Base-by-base conservation (phyloP, 1,140 invertebrate genomes). In the Euglossa dilemma region DNA sequence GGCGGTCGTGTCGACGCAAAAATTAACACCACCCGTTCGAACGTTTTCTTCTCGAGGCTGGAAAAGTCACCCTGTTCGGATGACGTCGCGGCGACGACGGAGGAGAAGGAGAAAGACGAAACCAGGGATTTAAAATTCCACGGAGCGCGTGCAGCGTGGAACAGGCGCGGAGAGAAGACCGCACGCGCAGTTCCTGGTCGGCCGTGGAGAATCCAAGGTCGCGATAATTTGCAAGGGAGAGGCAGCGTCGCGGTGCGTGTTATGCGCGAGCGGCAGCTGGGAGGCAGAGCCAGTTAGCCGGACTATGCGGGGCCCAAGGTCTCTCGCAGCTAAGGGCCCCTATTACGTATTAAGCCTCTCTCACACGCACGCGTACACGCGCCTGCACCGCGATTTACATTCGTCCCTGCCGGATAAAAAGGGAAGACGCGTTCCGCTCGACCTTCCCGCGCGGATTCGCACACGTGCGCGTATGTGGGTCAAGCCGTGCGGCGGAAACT, bases 171-270 rank as follows among this genome's bases (percentile, higher is more conserved):
- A 69, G 59, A 69, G 28, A 67, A 61, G 74, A 54, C 54, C 80
- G 87, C 75, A 67, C 80, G 87, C 50, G 83, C 84, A 77, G 83
- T 72, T 87, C 84, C 83, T 82, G 78, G 59, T 61, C 73, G 70
- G 56, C 50, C 67, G 52, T 36, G 43, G 43, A 73, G 71, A 47
- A 63, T 69, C 80, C 91, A 92, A 92, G 91, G 91, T 88, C 85
- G 85, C 85, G 85, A 90, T 90, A 90, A 92, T 92, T 91, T 86
- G 90, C 90, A 84, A 84, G 84, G 86, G 86, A 73, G 81, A 79
- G 56, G 59, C 54, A 50, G 80, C 69, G 72, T 76, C 64, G 79
- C 43, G 76, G 78, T 72, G 82, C 77, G 56, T 86, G 74, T 81
- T 80, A 67, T 84, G 74, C 54, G 59, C 73, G 77, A 77, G 69